These are phyloP conservation scores for Atractosteus spatula DNA, from an alignment of 2,113 vertebrate genomes.

Conservation along the genomic window DNA sequence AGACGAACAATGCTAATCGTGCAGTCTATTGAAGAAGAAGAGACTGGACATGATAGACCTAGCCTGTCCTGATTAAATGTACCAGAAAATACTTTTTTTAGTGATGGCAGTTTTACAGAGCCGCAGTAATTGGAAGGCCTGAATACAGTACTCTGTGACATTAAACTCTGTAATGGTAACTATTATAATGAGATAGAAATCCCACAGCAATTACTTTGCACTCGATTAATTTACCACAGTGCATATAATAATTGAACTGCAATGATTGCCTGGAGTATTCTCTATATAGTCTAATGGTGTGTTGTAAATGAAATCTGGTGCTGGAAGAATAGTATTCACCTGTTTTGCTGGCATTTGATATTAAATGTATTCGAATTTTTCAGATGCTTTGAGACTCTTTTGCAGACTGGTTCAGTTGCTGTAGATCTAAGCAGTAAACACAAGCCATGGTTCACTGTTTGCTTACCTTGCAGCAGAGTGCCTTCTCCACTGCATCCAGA, in stretches of 20 bases:
- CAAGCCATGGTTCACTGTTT: background rate
- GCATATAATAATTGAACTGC: background rate
- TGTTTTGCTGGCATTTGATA: background rate
- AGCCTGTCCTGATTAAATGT: background rate
- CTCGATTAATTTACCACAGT: background rate
- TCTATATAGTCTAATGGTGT: background rate
- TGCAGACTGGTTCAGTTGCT: background rate
- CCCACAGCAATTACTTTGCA: background rate
- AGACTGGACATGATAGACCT: background rate
- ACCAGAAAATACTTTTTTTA: background rate
- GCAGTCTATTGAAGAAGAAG: background rate
- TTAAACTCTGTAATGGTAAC: background rate
- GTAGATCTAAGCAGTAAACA: background rate
- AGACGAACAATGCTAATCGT: background rate
- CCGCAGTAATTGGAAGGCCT: too few species aligned
- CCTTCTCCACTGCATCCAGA: slow-evolving; percentile 21
- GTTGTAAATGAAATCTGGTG: background rate
- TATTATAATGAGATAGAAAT: background rate
- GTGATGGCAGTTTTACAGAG: background rate
- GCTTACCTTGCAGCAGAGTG: slow-evolving; percentile 28
- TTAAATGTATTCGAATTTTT: background rate
- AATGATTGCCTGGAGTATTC: background rate
- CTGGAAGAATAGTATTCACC: too few species aligned
- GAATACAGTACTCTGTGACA: background rate
- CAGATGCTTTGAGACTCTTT: background rate